Conservation (phyloP, 2,797 vertebrate species). For the Rhodeus uyekii region DNA sequence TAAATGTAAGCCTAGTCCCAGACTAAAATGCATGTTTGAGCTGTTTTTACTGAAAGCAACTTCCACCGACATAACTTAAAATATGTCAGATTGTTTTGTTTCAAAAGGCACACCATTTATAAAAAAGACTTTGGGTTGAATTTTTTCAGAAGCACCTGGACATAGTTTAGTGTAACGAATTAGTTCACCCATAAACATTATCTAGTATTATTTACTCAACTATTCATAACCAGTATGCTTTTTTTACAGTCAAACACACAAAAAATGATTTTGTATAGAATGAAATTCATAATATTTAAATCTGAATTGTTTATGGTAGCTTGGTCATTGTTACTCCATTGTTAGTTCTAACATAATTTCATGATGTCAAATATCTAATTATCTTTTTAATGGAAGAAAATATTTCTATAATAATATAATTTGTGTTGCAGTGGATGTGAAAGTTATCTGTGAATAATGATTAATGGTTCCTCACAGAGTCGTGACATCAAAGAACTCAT, state of each 20-base stretch:
- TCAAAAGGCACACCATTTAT: too few relatives aligned
- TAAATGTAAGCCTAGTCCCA: too few relatives aligned
- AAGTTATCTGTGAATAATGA: not conserved
- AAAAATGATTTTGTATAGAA: not conserved
- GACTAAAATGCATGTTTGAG: too few relatives aligned
- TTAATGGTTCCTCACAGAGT: not conserved
- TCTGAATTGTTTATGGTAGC: not conserved
- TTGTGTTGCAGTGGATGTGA: not conserved
- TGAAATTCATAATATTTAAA: not conserved
- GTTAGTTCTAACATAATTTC: not conserved
- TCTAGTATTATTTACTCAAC: not conserved
- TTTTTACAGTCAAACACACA: not conserved
- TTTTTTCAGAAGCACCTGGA: not conserved
- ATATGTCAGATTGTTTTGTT: too few relatives aligned
- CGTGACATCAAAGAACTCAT: not conserved
- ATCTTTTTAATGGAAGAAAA: not conserved
- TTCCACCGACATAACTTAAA: too few relatives aligned
- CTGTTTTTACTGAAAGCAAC: too few relatives aligned
- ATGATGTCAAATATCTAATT: not conserved
- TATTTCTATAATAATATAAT: not conserved
- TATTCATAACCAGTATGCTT: not conserved
- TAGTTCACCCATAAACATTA: not conserved
- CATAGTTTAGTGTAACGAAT: not conserved
- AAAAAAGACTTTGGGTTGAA: too few relatives aligned
- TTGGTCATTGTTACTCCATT: not conserved